Evolutionary conservation across 92 coral and sea anemone species (phyloP).

Genomic region (Phymanthus crucifer): DNA sequence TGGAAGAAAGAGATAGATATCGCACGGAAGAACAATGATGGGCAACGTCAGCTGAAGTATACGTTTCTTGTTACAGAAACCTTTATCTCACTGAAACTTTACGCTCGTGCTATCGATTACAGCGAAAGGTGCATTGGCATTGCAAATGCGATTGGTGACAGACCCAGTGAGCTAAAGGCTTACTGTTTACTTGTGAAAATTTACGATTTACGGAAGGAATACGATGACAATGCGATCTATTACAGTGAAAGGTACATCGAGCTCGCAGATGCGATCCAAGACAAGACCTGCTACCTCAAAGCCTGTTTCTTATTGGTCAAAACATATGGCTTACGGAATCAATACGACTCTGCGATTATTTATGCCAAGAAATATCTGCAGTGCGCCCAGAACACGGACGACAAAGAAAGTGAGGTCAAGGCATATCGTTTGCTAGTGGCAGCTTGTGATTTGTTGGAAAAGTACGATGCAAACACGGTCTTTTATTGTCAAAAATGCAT

Average conservation of each 20-base stretch:
- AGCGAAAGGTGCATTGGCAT: neutral
- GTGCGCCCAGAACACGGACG: neutral
- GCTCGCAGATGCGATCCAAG: neutral
- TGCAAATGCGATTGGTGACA: neutral
- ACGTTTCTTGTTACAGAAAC: neutral
- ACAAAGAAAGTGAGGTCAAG: neutral
- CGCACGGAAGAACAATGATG: neutral
- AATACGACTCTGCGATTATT: neutral
- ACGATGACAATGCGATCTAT: neutral
- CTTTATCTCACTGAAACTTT: neutral
- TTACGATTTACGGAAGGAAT: neutral
- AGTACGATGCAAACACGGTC: neutral
- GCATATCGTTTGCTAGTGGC: neutral
- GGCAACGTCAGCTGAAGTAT: neutral
- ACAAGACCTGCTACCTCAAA: neutral
- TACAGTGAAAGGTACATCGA: neutral
- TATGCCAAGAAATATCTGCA: neutral
- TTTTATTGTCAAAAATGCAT: neutral
- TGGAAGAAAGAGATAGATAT: neutral
- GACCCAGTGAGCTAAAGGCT: neutral
- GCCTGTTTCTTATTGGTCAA: neutral
- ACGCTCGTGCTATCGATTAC: constrained; percentile 2
- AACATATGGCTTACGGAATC: neutral
- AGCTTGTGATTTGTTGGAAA: neutral
- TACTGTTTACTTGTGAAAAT: neutral